Evolutionary conservation across 2,888 invertebrate species (phyloP).

Genomic region (Harmothoe impar): DNA sequence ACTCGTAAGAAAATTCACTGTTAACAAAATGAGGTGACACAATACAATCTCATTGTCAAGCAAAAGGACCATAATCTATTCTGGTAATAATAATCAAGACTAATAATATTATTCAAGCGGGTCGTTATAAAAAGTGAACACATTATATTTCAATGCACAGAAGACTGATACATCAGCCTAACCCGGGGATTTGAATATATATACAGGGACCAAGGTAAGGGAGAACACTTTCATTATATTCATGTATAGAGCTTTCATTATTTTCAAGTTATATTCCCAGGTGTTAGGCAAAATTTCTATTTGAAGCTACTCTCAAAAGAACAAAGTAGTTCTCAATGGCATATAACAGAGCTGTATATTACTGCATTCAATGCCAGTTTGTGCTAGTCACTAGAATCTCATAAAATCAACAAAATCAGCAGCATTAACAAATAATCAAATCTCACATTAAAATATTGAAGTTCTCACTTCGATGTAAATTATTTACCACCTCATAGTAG

Average conservation of each 20-base stretch:
- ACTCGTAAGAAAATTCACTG: too few relatives aligned
- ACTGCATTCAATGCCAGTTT: neutral
- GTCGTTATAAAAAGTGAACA: neutral
- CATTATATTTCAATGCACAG: conserved; percentile 35
- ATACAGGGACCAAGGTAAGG: neutral
- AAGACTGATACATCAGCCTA: neutral
- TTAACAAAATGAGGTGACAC: too few relatives aligned
- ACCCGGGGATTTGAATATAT: conserved; percentile 19
- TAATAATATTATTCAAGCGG: neutral
- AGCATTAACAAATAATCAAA: neutral
- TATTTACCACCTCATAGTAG: too few relatives aligned
- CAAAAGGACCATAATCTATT: neutral
- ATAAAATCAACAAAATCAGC: conserved; percentile 30
- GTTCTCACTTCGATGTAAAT: neutral
- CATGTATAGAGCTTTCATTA: neutral
- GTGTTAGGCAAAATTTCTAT: neutral
- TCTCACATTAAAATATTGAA: neutral
- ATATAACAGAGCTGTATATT: neutral
- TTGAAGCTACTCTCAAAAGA: too few relatives aligned
- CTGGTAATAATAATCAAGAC: neutral
- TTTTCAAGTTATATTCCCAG: neutral
- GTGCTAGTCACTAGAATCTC: neutral
- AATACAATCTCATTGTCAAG: neutral
- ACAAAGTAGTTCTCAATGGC: neutral
- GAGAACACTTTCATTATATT: neutral